Percentiles rank a stretch among this genome's conserved stretches.
Evolutionary conservation across 2,113 vertebrate genomes (phyloP).

Genomic region (Hippopotamus amphibius): DNA sequence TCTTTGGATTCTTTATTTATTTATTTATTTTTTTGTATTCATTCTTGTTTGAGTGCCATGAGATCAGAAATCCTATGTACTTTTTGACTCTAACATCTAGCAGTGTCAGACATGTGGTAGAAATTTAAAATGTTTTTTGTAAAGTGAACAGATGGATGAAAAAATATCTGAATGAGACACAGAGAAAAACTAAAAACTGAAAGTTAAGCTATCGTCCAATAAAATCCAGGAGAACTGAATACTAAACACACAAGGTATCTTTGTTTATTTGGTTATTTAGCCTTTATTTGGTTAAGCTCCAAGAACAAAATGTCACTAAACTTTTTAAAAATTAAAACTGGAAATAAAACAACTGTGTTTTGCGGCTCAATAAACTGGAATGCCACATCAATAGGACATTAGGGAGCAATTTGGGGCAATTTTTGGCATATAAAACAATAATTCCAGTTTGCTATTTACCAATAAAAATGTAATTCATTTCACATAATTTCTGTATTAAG

Average conservation of each 20-base stretch:
- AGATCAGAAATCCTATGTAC: neutral
- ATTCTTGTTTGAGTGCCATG: neutral
- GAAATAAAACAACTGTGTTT: neutral
- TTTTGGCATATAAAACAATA: constrained; percentile 58
- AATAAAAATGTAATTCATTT: constrained; percentile 73
- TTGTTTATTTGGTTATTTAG: neutral
- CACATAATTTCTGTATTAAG: constrained; percentile 67
- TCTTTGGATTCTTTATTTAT: neutral
- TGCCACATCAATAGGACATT: constrained; percentile 23
- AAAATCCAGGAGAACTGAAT: neutral
- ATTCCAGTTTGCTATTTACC: constrained; percentile 63
- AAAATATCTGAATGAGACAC: neutral
- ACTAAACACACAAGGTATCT: neutral
- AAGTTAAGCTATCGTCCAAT: neutral
- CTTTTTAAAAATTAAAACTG: constrained; percentile 53
- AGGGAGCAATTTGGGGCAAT: constrained; percentile 49
- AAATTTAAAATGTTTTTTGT: neutral
- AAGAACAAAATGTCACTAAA: constrained; percentile 21
- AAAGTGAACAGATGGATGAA: neutral
- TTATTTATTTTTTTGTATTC: neutral
- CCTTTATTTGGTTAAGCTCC: neutral
- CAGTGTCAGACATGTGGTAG: neutral
- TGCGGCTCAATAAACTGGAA: constrained; percentile 57
- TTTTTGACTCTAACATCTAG: neutral
- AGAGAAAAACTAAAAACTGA: neutral